phyloP scores from a whole-genome alignment of 2,797 vertebrate genomes.

The Tauraco hartlaubi region DNA sequence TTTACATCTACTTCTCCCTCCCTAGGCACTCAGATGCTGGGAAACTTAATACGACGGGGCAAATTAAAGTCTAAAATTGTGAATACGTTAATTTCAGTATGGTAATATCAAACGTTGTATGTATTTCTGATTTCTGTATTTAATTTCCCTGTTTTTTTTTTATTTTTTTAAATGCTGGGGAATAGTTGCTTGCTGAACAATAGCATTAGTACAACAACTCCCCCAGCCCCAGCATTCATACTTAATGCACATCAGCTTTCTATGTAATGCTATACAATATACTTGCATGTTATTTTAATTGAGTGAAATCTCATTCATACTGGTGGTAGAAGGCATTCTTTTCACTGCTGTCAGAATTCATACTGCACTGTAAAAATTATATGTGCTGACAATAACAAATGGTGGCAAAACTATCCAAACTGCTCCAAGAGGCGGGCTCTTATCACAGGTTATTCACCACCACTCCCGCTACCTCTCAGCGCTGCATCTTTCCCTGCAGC shows the following conservation, averaged over 20 bases:
- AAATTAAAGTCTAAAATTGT: constrained; percentile 20
- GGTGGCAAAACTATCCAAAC: constrained; percentile 62
- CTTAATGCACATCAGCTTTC: constrained; percentile 52
- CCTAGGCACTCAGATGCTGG: neutral
- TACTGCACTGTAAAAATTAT: constrained; percentile 68
- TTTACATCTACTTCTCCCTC: neutral
- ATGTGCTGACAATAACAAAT: constrained; percentile 65
- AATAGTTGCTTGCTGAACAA: constrained; percentile 40
- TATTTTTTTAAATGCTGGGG: constrained; percentile 10
- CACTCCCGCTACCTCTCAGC: neutral
- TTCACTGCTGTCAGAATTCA: constrained; percentile 69
- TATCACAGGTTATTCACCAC: constrained; percentile 62
- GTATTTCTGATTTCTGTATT: constrained; percentile 63
- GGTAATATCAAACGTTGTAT: constrained; percentile 57
- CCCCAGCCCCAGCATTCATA: constrained; percentile 25
- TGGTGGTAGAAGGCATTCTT: constrained; percentile 57
- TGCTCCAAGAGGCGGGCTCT: constrained; percentile 49
- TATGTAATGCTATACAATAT: constrained; percentile 16
- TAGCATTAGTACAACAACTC: constrained; percentile 23
- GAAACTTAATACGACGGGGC: neutral
- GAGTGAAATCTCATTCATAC: constrained; percentile 66
- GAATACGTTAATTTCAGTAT: constrained; percentile 34
- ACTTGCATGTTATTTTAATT: constrained; percentile 61
- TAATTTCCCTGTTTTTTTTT: constrained; percentile 47
- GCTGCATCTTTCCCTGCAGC: neutral